Base-by-base conservation (phyloP, 2,113 vertebrate genomes). In the Morone saxatilis region DNA sequence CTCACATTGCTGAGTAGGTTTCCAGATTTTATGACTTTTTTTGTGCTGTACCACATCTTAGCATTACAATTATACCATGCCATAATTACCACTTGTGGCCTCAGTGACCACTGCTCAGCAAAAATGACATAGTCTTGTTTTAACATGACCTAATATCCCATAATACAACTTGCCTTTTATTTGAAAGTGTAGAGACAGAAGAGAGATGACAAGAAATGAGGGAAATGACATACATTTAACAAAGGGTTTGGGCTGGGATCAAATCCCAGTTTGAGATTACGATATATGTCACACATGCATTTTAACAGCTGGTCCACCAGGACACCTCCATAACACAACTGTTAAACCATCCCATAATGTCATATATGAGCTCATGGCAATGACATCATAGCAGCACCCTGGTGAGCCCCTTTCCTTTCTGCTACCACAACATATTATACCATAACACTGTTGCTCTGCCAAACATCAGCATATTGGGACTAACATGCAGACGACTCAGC, bases 341-440 rank as follows among this genome's bases (percentile, higher is more conserved):
- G 22, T 67, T 54, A 22, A 81, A 51, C 62, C 76, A 74, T 12
- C 25, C 16, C 51, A 25, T 76, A 50, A 71, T 43, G 41, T 83
- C 54, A 71, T 10, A 9, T 1, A 50, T 89, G 83, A 91, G 17
- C 71, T 73, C 85, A 81, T 77, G 10, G 45, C 31, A 59, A 63
- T 85, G 85, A 91, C 72, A 78, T 90, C 88, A 90, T 57, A 43
- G 81, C 57, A 62, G 43, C 75, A 54, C 66, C 19, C 61, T 36
- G 60, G 40, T 69, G 53, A 80, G 47, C 48, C 72, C 63, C 11
- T 78, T 56, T 47, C 4, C 25, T 66, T 53, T 73, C 61, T 51
- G 50, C 73, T 71, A 76, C 81, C 65, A 63, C 70, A 71, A 67
- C 59, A 83, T 38, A 50, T 22, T 53, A 22, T 8, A 38, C 40